phyloP scores from a whole-genome alignment of 2,113 vertebrate genomes.

The Butastur rufipennis region DNA sequence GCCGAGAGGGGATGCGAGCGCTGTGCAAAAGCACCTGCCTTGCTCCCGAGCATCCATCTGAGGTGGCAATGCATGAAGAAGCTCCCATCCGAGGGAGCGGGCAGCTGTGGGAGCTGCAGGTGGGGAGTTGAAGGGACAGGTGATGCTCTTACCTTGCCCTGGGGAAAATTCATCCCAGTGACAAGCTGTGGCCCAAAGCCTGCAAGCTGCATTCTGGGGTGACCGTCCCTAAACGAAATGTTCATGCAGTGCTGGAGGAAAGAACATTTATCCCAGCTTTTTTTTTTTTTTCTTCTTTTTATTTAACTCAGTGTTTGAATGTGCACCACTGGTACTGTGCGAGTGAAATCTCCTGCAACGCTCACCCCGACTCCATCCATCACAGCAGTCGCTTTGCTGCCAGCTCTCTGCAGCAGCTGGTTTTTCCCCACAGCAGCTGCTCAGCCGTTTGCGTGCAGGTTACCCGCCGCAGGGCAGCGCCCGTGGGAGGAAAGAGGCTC shows the following conservation, averaged over 20 bases:
- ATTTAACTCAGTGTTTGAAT: not conserved
- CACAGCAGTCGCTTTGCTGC: not conserved
- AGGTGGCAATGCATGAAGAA: rapidly evolving
- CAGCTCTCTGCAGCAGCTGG: not conserved
- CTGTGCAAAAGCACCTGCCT: not conserved
- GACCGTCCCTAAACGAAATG: rapidly evolving
- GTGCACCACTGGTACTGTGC: not conserved
- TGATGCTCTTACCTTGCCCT: not conserved
- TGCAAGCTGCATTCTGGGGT: not conserved
- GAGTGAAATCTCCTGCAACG: not conserved
- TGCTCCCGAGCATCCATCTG: not conserved
- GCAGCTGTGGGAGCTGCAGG: not conserved
- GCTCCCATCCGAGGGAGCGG: rapidly evolving
- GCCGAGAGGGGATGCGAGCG: not conserved
- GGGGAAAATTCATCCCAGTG: not conserved
- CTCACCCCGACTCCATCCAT: not conserved
- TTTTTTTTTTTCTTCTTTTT: not conserved
- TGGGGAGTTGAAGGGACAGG: not conserved
- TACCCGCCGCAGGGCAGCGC: not conserved
- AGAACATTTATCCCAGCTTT: not conserved
- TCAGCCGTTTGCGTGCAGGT: not conserved
- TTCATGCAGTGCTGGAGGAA: not conserved
- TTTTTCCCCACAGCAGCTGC: not conserved
- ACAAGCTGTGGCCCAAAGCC: not conserved
- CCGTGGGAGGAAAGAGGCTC: not conserved